phyloP scores from a whole-genome alignment of 2,888 invertebrate genomes.

The Drosophila neoperkinsi region DNA sequence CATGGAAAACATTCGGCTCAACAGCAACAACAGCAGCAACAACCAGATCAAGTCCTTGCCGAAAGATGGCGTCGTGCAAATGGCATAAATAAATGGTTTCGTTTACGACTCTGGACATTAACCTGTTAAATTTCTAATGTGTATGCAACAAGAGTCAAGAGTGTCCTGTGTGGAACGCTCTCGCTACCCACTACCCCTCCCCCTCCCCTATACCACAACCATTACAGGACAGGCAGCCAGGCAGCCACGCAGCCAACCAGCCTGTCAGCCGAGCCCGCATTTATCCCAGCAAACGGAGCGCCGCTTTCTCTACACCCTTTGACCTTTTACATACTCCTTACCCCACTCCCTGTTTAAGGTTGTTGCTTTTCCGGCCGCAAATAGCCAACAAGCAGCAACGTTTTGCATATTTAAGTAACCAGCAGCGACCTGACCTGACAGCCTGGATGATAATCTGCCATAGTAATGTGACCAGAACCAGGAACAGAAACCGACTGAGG shows the following conservation, averaged over 20 bases:
- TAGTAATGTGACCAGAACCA: slow-evolving; percentile 67
- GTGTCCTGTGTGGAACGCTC: slow-evolving; percentile 27
- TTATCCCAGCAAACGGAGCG: slow-evolving; percentile 51
- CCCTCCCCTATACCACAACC: background rate
- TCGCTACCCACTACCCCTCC: background rate
- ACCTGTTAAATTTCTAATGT: slow-evolving; percentile 82
- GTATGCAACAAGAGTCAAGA: slow-evolving; percentile 51
- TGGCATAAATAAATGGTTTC: slow-evolving; percentile 81
- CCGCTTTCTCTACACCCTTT: background rate
- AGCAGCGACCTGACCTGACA: slow-evolving; percentile 61
- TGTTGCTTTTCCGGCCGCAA: slow-evolving; percentile 70
- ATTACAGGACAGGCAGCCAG: slow-evolving; percentile 10
- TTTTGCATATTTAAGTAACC: slow-evolving; percentile 79
- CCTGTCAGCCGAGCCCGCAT: slow-evolving; percentile 48
- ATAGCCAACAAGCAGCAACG: slow-evolving; percentile 66
- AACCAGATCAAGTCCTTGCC: slow-evolving; percentile 39
- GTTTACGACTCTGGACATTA: slow-evolving; percentile 81
- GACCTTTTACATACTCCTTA: background rate
- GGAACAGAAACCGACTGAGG: slow-evolving; percentile 9
- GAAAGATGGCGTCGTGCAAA: slow-evolving; percentile 58
- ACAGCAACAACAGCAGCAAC: background rate
- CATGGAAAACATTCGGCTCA: slow-evolving; percentile 21
- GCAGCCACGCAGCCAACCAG: slow-evolving; percentile 9
- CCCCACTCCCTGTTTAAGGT: slow-evolving; percentile 24
- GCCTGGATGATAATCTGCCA: slow-evolving; percentile 76